Percentiles rank a stretch among this genome's conserved stretches.
Conservation (phyloP, 2,797 vertebrate species). For the Apodemus agrarius region DNA sequence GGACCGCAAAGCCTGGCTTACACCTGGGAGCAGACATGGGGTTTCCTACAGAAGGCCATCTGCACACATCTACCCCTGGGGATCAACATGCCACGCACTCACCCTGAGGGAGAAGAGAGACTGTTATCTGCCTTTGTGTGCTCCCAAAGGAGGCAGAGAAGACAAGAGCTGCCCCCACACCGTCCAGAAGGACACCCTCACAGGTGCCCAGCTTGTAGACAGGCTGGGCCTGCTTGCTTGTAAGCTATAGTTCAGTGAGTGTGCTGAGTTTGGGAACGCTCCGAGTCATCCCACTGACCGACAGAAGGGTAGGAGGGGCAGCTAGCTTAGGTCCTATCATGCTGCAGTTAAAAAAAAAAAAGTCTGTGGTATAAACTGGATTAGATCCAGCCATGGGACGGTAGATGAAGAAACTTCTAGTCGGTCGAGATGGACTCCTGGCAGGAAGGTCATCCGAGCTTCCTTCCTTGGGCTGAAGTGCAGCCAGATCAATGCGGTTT, state of each 20-base stretch:
- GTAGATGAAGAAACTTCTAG: neutral
- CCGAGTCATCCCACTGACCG: neutral
- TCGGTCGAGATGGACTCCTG: neutral
- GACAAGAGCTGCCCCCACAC: neutral
- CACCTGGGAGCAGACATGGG: neutral
- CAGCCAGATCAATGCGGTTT: neutral
- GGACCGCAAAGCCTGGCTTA: neutral
- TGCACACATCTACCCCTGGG: neutral
- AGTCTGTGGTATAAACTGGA: neutral
- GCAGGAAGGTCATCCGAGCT: neutral
- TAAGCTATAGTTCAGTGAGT: neutral
- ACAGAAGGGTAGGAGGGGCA: neutral
- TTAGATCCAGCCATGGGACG: neutral
- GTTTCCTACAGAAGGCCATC: neutral
- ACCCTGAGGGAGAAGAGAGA: neutral
- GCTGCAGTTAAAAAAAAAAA: neutral
- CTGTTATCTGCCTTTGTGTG: neutral
- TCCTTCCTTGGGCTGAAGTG: neutral
- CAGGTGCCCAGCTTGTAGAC: neutral
- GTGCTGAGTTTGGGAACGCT: too few relatives aligned
- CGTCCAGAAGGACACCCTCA: neutral
- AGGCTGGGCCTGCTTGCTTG: neutral
- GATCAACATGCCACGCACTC: neutral
- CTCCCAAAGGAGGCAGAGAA: neutral
- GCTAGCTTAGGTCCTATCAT: neutral